These are phyloP conservation scores for Ormyrus labotus DNA, from an alignment of 2,888 invertebrate genomes.

Conservation along the genomic window DNA sequence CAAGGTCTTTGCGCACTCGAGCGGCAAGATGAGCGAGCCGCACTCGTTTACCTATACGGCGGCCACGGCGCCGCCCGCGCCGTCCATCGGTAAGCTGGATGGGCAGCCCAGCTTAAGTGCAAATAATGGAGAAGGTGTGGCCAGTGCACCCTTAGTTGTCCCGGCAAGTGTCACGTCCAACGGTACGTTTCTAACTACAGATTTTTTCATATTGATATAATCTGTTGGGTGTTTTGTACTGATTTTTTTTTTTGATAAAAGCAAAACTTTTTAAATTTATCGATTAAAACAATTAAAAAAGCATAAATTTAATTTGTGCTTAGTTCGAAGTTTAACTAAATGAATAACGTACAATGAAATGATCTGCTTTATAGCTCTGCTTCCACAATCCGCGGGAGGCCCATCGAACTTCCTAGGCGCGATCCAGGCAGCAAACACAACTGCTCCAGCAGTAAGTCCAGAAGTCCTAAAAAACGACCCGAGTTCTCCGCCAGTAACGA, in stretches of 20 bases:
- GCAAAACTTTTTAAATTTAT: no score
- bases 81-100: conserved; percentile 70
- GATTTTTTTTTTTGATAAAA: no score
- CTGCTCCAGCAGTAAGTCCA: conserved; percentile 53
- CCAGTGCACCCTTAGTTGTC: conserved; percentile 29
- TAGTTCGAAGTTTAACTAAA: no score
- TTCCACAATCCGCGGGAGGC: conserved; percentile 63
- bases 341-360: conserved; percentile 4
- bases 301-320: no score
- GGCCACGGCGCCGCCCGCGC: conserved; percentile 67
- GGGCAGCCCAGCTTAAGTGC: background rate
- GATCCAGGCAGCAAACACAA: conserved; percentile 51
- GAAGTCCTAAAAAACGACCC: conserved; percentile 71
- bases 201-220: no score
- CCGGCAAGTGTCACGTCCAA: conserved; percentile 61
- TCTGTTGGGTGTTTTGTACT: no score
- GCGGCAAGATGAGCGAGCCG: conserved; percentile 90
- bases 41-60: conserved; percentile 88
- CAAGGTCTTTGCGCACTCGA: conserved; percentile 88
- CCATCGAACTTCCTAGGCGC: conserved; percentile 61
- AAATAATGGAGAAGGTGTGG: conserved; percentile 24
- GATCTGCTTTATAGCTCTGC: conserved; percentile 61
- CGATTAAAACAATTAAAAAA: no score
- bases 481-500: conserved; percentile 66
- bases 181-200: conserved; percentile 59